These are phyloP conservation scores for Beroe forskalii DNA, from an alignment of 37 sponge, comb jelly and placozoan species.

Conservation along the genomic window DNA sequence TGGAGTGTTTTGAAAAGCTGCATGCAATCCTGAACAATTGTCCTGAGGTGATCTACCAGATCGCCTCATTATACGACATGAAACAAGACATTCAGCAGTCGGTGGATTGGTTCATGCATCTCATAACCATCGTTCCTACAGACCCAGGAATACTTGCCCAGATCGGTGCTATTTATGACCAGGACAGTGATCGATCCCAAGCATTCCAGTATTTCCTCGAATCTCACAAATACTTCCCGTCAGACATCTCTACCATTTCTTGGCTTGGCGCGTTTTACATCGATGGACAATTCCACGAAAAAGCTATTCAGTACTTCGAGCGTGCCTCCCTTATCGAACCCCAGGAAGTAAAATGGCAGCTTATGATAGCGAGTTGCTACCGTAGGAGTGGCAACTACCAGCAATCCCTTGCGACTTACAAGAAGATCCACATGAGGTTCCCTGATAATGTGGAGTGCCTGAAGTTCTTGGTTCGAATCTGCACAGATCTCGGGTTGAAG, in stretches of 20 bases:
- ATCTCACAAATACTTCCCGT: slow-evolving; percentile 92
- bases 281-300: slow-evolving; percentile 90
- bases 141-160: slow-evolving; percentile 82
- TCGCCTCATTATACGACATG: slow-evolving; percentile 80
- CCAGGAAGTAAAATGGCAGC: slow-evolving; percentile 87
- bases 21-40: slow-evolving; percentile 79
- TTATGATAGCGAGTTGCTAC: slow-evolving; percentile 94
- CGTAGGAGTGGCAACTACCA: slow-evolving; percentile 92
- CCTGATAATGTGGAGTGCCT: slow-evolving; percentile 92
- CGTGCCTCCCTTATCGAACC: slow-evolving; percentile 89
- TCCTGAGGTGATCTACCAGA: slow-evolving; percentile 83
- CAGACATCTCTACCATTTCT: slow-evolving; percentile 88
- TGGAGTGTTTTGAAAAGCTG: slow-evolving; percentile 87
- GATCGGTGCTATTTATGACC: slow-evolving; percentile 87
- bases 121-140: slow-evolving; percentile 88
- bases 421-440: slow-evolving; percentile 78
- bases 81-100: slow-evolving; percentile 26
- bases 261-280: slow-evolving; percentile 97
- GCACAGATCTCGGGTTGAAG: slow-evolving; percentile 88
- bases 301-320: slow-evolving; percentile 91
- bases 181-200: slow-evolving; percentile 79
- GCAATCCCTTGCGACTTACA: slow-evolving; percentile 84
- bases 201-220: slow-evolving; percentile 87
- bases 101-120: slow-evolving; percentile 81
- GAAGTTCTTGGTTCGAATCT: slow-evolving; percentile 86